Conservation (phyloP, 2,888 invertebrate genomes). For the Camponotus fellah region DNA sequence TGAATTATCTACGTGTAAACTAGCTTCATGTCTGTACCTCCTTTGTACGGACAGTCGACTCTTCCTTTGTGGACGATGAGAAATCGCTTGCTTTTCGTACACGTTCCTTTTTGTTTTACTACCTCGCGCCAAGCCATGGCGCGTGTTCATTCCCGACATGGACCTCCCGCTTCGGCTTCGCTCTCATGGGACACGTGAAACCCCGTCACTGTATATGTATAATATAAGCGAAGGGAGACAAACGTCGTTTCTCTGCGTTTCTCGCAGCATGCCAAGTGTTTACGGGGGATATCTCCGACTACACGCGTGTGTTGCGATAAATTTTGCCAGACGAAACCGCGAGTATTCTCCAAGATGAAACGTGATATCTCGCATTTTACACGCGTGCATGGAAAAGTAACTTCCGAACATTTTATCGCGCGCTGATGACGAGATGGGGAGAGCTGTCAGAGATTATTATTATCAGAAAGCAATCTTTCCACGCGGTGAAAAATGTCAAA, state of each 20-base stretch:
- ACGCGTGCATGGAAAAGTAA: slow-evolving; percentile 20
- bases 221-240: slow-evolving; percentile 54
- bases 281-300: slow-evolving; percentile 51
- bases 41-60: slow-evolving; percentile 77
- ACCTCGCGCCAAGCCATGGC: slow-evolving; percentile 40
- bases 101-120: slow-evolving; percentile 72
- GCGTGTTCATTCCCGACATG: slow-evolving; percentile 58
- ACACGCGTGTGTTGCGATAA: slow-evolving; percentile 57
- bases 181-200: slow-evolving; percentile 41
- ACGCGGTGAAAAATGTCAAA: neutral
- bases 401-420: slow-evolving; percentile 5
- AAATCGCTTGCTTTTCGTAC: slow-evolving; percentile 74
- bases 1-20: slow-evolving; percentile 80
- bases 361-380: slow-evolving; percentile 66
- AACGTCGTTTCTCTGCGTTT: slow-evolving; percentile 57
- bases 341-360: slow-evolving; percentile 56
- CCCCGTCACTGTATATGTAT: slow-evolving; percentile 35
- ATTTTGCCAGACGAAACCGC: slow-evolving; percentile 62
- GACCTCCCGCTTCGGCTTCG: slow-evolving; percentile 69
- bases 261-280: slow-evolving; percentile 63
- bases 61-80: slow-evolving; percentile 77
- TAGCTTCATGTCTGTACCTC: slow-evolving; percentile 71
- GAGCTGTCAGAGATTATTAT: neutral
- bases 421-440: neutral
- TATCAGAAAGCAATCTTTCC: neutral